Evolutionary conservation across 2,113 vertebrate genomes (phyloP), one percentile per base, ranked within the genome.

Genomic region (Nibea coibor): DNA sequence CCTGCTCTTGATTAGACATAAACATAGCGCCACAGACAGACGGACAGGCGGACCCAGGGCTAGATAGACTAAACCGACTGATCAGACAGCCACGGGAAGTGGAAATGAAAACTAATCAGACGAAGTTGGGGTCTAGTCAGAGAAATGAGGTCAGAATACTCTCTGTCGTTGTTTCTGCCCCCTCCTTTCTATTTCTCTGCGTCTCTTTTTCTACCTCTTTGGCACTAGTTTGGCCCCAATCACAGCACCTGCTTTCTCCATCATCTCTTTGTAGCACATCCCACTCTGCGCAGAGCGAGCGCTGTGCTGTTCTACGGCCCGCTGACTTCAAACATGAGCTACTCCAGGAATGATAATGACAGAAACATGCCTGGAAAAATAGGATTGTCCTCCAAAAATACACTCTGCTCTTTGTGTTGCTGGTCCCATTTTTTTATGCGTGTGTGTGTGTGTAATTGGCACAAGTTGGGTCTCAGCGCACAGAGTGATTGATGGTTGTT

Each of bases 261-360:
- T 95, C 91, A 94, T 72, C 87, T 54, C 81, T 51, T 10, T 28
- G 53, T 7, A 69, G 68, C 80, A 57, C 87, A 31, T 88, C 84
- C 89, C 65, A 75, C 87, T 91, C 71, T 28, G 84, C 83, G 88
- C 91, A 67, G 88, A 84, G 82, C 50, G 82, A 91, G 88, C n/a
- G n/a, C 82, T 81, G 80, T 72, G 83, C 89, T 94, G 93, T 94
- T 94, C 89, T 90, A 79, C 65, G 56, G 91, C 90, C 89, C 54
- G 72, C 81, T 93, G 90, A 95, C 93, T 94, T 95, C 93, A 94
- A 95, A 95, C 94, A 95, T 91, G 87, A 94, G 91, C 92, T 83
- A 93, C 91, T 94, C 69, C 92, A 94, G 92, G 94, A 96, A 96
- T 96, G 95, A 95, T 96, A 93, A 96, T 95, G 95, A 93, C 90